phyloP scores from a whole-genome alignment of 2,113 vertebrate genomes.

The Trochalopteron elliotii region DNA sequence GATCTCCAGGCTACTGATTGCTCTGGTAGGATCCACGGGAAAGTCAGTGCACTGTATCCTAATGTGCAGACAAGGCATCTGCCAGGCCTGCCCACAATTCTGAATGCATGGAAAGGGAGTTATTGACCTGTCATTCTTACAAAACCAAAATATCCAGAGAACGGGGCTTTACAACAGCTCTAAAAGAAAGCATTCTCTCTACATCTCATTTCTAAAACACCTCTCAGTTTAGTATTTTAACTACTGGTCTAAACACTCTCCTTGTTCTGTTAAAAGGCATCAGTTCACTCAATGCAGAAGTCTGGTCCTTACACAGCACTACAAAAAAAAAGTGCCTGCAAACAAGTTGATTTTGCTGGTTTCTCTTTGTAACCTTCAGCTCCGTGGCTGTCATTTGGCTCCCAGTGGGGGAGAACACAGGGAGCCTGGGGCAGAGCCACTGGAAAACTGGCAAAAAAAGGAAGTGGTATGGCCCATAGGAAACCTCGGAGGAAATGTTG shows the following conservation, averaged over 20 bases:
- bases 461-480: neutral
- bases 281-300: neutral
- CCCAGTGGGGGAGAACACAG: neutral
- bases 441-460: neutral
- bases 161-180: neutral
- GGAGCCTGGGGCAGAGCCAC: neutral
- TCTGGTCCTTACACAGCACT: neutral
- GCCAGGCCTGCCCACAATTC: neutral
- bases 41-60: neutral
- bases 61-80: constrained; percentile 20
- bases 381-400: neutral
- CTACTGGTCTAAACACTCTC: neutral
- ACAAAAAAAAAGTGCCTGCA: neutral
- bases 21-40: neutral
- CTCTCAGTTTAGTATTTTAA: neutral
- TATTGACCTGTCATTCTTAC: neutral
- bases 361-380: neutral
- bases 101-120: constrained; percentile 2
- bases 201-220: neutral
- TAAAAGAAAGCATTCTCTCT: neutral
- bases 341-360: neutral
- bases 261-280: neutral
- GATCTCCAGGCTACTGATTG: constrained; percentile 36
- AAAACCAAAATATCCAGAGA: neutral
- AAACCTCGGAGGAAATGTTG: neutral